phyloP scores from a whole-genome alignment of 1,140 invertebrate genomes.

The Coelopa frigida region DNA sequence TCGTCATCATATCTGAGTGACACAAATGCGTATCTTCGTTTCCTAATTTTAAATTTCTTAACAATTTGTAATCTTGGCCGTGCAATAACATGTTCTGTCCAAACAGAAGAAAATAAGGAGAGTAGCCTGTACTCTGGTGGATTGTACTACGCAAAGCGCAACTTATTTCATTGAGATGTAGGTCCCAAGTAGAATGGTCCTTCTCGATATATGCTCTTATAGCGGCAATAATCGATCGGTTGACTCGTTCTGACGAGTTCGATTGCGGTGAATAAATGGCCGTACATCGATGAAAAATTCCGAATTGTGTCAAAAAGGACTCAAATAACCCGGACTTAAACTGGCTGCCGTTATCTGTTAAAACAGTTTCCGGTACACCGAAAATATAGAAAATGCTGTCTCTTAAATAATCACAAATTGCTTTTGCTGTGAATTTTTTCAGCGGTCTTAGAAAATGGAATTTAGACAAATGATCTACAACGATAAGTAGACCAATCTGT shows the following conservation, averaged over 20 bases:
- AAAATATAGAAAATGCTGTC: background rate
- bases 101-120: conserved; percentile 1
- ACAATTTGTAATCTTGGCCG: no score
- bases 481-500: no score
- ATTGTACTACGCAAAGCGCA: background rate
- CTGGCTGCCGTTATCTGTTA: background rate
- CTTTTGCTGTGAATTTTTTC: no score
- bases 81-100: background rate
- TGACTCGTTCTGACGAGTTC: conserved; percentile 5
- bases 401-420: background rate
- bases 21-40: no score
- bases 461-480: no score
- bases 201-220: background rate
- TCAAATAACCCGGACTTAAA: background rate
- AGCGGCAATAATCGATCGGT: background rate
- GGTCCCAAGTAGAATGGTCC: no score
- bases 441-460: no score
- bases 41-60: no score
- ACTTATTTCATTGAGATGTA: background rate
- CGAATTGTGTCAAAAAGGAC: background rate
- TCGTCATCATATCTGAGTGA: no score
- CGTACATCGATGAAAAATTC: background rate
- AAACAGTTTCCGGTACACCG: background rate
- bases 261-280: conserved; percentile 3
- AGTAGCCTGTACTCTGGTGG: background rate